phyloP scores from a whole-genome alignment of 2,113 vertebrate species.

The Ochotona princeps region DNA sequence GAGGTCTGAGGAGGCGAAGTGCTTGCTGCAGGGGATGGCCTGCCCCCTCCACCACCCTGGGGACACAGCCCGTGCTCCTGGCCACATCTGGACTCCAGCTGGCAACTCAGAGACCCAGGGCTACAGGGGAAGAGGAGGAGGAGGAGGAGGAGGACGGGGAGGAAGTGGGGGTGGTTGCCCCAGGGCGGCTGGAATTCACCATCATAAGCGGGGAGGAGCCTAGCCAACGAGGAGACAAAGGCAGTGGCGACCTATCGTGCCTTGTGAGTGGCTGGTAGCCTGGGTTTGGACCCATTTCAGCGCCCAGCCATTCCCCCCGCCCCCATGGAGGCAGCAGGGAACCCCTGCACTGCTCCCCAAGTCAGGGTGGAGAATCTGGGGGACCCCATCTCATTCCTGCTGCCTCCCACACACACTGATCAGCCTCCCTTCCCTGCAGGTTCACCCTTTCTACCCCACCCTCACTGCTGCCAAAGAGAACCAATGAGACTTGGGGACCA shows the following conservation, averaged over 20 bases:
- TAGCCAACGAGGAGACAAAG: neutral
- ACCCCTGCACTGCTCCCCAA: too few species aligned
- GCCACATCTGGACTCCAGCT: conserved; percentile 73
- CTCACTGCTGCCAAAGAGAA: neutral
- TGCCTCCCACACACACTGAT: neutral
- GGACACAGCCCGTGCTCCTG: neutral
- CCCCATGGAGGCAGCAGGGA: neutral
- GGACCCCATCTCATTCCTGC: too few species aligned
- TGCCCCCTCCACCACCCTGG: neutral
- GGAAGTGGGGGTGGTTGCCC: too few species aligned
- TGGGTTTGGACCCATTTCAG: accelerated
- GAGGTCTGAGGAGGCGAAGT: neutral
- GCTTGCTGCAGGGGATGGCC: neutral
- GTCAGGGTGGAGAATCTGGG: too few species aligned
- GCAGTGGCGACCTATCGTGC: neutral
- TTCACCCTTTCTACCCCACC: too few species aligned
- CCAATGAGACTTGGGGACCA: neutral
- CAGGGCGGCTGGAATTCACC: neutral
- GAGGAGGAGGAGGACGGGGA: too few species aligned
- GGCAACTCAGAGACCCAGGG: neutral
- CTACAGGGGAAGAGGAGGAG: neutral
- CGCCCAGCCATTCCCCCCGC: neutral
- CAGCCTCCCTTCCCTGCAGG: neutral
- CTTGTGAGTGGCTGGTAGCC: accelerated
- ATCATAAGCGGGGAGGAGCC: neutral